Percentiles rank a stretch among this genome's conserved stretches.
Evolutionary conservation across 2,113 vertebrate genomes (phyloP).

Genomic region (Equus przewalskii): DNA sequence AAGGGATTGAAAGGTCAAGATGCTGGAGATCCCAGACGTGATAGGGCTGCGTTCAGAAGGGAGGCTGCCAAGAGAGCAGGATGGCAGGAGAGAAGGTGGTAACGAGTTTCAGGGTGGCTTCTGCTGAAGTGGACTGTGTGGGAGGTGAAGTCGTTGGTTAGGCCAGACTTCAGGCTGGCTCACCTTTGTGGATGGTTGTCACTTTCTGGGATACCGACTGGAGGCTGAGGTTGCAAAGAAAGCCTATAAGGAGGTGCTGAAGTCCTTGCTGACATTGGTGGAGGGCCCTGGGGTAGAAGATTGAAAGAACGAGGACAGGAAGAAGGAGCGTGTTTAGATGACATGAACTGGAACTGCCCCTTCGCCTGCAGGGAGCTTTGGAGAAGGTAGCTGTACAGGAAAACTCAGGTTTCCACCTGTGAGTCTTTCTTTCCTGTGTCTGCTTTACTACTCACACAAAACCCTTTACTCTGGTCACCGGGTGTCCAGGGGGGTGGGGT

Average conservation of each 20-base stretch:
- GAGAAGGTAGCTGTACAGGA: not conserved
- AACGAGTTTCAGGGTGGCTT: not conserved
- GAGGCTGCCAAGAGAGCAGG: not conserved
- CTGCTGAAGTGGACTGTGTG: not conserved
- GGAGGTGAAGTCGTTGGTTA: not conserved
- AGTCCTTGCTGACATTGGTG: no score
- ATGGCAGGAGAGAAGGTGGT: not conserved
- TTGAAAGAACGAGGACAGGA: not conserved
- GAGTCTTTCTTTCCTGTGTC: not conserved
- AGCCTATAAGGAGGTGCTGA: not conserved
- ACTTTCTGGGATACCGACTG: not conserved
- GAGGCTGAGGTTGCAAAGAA: not conserved
- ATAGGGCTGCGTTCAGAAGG: not conserved
- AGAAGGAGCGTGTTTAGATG: not conserved
- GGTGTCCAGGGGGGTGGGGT: not conserved
- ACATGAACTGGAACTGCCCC: not conserved
- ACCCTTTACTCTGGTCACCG: not conserved
- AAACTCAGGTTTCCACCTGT: not conserved
- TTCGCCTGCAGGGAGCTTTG: not conserved
- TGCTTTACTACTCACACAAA: not conserved
- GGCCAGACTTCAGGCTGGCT: not conserved
- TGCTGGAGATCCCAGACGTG: not conserved
- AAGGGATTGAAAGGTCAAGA: not conserved
- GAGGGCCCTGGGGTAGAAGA: not conserved
- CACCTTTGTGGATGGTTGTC: fast-evolving